Conservation (phyloP, 2,113 vertebrate genomes). For the Phyllostomus hastatus region DNA sequence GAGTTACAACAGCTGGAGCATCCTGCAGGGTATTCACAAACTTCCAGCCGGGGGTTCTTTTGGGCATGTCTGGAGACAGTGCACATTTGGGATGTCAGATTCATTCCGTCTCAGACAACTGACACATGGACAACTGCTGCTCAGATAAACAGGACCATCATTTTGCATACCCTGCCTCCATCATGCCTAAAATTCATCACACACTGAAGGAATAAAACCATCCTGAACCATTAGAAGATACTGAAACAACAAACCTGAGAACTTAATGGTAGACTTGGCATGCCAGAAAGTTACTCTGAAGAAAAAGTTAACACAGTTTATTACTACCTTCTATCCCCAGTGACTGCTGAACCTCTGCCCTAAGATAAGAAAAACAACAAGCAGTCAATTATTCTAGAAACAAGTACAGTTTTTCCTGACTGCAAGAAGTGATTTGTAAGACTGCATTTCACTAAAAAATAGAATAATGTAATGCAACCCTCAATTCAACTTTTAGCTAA, state of each 20-base stretch:
- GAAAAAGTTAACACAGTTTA: background rate
- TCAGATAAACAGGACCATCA: background rate
- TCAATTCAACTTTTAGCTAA: background rate
- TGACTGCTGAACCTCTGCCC: background rate
- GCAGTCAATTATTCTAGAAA: background rate
- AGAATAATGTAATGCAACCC: background rate
- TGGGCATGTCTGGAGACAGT: background rate
- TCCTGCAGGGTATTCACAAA: background rate
- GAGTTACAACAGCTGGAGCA: background rate
- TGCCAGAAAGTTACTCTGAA: background rate
- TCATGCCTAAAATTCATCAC: background rate
- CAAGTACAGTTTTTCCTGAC: background rate
- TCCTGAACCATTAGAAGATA: slow-evolving; percentile 16
- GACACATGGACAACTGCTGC: background rate
- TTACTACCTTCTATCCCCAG: background rate
- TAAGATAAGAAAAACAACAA: background rate
- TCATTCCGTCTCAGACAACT: background rate
- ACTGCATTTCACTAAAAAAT: background rate
- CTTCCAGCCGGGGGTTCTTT: background rate
- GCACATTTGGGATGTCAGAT: background rate
- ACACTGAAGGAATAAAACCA: background rate
- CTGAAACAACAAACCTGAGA: background rate
- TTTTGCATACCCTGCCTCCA: background rate
- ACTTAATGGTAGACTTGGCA: background rate
- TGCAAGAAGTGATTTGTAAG: background rate